Evolutionary conservation across 2,797 vertebrate genomes (phyloP), one percentile per base, ranked within the genome.

Genomic region (Manis crassicaudata): DNA sequence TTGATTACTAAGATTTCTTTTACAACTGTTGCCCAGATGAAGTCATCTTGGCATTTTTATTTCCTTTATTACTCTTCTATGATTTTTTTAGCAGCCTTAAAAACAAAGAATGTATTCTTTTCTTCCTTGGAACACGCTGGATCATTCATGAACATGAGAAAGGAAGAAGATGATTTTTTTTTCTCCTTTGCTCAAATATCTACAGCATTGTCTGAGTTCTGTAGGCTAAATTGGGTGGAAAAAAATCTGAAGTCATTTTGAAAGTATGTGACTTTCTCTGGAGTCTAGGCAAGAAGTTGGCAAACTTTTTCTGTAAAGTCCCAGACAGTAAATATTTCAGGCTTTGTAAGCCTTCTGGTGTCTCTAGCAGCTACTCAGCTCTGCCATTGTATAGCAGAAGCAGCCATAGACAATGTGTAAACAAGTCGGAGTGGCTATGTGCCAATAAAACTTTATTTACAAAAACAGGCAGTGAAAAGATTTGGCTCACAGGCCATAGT

Each of bases 361-460:
- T 67, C 21, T 70, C 2, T 73, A 18, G 46, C 62, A 91, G 23
- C 27, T 40, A 29, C 25, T 82, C 32, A 85, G 2, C n/a, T 75
- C 82, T 56, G 13, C 63, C 21, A 18, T 25, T n/a, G 3, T 32
- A 32, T 25, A 32, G 29, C 21, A 5, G 29, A 92, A 93, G 32
- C 56, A 89, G 40, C 43, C 32, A 7, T 4, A n/a, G 80, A 54
- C 54, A 6, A 75, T 68, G 7, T 2, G 4, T 50, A 50, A 82
- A 63, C n/a, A 72, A 79, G 58, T 20, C 7, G 25, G 2, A 25
- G 17, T 76, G 67, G 14, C 67, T 20, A 1, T 21, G 13, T 83
- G 32, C 32, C 58, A 75, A 52, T 67, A 87, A 90, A 89, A 43
- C 25, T 90, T 87, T 79, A 80, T 83, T 95, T 90, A 63, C 21